Base-by-base conservation (phyloP, 2,888 invertebrate genomes). In the Clivina fossor region DNA sequence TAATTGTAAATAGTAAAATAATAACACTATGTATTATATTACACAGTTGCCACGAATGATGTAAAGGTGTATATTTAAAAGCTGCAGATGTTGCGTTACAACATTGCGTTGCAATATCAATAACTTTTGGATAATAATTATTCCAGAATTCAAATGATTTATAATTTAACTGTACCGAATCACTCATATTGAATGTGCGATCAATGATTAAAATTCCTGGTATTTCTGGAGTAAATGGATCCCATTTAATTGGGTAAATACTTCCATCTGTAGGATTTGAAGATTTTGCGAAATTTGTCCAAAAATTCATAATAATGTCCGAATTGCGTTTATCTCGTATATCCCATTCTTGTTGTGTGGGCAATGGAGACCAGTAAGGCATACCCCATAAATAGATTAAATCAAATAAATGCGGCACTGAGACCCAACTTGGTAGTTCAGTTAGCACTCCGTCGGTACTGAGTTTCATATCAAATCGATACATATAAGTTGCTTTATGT, bases 101-200 rank as follows among this genome's bases (percentile, higher is more conserved):
- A 68, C 90, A 90, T 65, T 84, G 83, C 2, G 82, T 83, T 1
- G 88, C 84, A 59, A 86, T 82, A 65, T 83, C 81, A 8, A 88
- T 74, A 32, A 90, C 82, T 72, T 81, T 85, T 0, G 90, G 90
- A 68, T 88, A 91, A 69, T 89, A 89, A 58, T 86, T 83, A 63
- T 89, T 88, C 91, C 91, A 91, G 73, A 91, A 91, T 59, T 85
- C 84, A 60, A 90, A 81, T 16, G 87, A 83, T 66, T 85, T 86
- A 66, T 88, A 88, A 72, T 90, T 86, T 22, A 90, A 77, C 22
- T 77, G 80, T 2, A 76, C 76, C 0, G 81, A 71, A 62, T 84
- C 82, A 63, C 85, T 86, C 84, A 90, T 89, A 59, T 86, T 85
- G 65, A 90, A 88, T 64, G 83, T 87, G 46, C 85, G 80, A 68